Percentiles rank a stretch among this genome's conserved stretches.
Evolutionary conservation across 2,888 invertebrate genomes (phyloP).

Genomic region (Alsophila aescularia): DNA sequence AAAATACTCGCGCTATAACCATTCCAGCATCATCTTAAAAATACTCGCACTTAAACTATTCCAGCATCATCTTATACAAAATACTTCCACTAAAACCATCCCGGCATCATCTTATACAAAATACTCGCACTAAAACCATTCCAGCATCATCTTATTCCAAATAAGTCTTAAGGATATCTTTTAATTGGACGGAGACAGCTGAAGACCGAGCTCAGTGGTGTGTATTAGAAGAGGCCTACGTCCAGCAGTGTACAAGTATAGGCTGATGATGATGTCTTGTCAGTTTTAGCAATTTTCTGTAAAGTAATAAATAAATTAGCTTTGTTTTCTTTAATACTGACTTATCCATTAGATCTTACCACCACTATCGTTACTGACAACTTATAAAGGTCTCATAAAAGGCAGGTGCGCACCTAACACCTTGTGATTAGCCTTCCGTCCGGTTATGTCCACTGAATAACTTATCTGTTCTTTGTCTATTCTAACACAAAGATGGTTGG

Average conservation of each 20-base stretch:
- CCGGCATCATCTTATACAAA: not conserved
- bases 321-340: constrained; percentile 26
- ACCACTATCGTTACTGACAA: constrained; percentile 42
- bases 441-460: constrained; percentile 67
- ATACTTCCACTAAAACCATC: constrained; percentile 5
- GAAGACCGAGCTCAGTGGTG: no score
- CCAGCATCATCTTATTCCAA: not conserved
- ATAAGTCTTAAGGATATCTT: not conserved
- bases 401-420: constrained; percentile 71
- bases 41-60: constrained; percentile 7
- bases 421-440: constrained; percentile 75
- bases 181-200: no score
- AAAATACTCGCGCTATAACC: constrained; percentile 1
- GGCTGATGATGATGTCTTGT: no score
- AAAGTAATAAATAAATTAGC: not conserved
- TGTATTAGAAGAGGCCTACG: no score
- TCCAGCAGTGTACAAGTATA: no score
- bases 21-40: constrained; percentile 2
- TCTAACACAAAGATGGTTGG: constrained; percentile 40
- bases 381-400: constrained; percentile 37
- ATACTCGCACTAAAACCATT: constrained; percentile 8
- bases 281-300: not conserved
- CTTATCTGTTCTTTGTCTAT: constrained; percentile 63
- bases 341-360: constrained; percentile 43
- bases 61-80: not conserved